Conservation (phyloP, 2,797 vertebrate genomes). For the Tauraco hartlaubi region DNA sequence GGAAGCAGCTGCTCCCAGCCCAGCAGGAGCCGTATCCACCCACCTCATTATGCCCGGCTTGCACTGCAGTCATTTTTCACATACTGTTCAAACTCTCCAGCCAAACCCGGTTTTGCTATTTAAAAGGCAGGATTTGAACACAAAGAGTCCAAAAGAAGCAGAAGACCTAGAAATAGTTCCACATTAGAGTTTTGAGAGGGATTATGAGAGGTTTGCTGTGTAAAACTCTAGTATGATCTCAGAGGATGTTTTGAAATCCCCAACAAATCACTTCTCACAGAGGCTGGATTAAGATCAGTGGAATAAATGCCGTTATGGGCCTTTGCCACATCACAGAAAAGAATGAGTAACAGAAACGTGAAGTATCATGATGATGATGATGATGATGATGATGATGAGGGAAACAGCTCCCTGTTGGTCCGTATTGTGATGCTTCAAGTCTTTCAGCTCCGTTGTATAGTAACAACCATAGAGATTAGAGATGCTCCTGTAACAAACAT, state of each 20-base stretch:
- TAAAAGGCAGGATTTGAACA: neutral
- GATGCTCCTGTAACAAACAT: neutral
- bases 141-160: neutral
- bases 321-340: neutral
- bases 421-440: neutral
- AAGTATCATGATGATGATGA: neutral
- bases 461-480: neutral
- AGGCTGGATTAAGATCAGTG: constrained; percentile 20
- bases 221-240: constrained; percentile 29
- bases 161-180: constrained; percentile 14
- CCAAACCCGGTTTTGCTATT: neutral
- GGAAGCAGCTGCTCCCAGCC: neutral
- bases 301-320: neutral
- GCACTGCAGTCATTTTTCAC: neutral
- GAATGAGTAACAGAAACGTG: neutral
- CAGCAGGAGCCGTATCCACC: neutral
- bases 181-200: constrained; percentile 2
- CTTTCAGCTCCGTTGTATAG: neutral
- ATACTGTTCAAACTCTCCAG: neutral
- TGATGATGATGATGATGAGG: neutral
- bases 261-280: constrained; percentile 18
- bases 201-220: neutral
- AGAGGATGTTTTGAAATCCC: constrained; percentile 41
- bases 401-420: neutral
- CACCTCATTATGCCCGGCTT: neutral